Evolutionary conservation across 2,113 vertebrate species (phyloP).

Genomic region (Actenoides hombroni): DNA sequence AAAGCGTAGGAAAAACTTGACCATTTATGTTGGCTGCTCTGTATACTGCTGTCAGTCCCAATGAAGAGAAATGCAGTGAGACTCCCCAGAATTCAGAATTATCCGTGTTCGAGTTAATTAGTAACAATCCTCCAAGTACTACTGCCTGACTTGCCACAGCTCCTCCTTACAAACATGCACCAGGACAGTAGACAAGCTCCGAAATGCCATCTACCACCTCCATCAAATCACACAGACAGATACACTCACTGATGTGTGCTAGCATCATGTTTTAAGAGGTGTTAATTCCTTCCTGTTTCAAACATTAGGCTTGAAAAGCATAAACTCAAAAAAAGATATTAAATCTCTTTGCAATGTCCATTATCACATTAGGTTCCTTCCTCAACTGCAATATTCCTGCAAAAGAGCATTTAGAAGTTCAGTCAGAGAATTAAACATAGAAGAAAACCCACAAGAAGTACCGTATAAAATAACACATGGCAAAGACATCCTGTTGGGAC

Average conservation of each 20-base stretch:
- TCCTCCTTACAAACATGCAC: not conserved
- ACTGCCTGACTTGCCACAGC: not conserved
- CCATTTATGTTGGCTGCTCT: not conserved
- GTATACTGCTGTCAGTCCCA: not conserved
- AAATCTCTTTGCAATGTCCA: not conserved
- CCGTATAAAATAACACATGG: accelerated
- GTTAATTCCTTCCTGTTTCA: not conserved
- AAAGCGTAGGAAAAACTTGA: not conserved
- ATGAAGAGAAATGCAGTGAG: not conserved
- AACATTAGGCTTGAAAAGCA: not conserved
- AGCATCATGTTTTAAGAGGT: not conserved
- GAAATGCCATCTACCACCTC: not conserved
- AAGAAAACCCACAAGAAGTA: not conserved
- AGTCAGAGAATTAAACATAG: not conserved
- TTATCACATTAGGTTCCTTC: not conserved
- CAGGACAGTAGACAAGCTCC: not conserved
- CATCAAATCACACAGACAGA: accelerated
- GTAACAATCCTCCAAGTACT: not conserved
- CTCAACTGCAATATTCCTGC: not conserved
- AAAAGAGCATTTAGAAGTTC: not conserved
- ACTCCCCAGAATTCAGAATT: not conserved
- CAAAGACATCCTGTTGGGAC: not conserved
- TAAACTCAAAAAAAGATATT: not conserved
- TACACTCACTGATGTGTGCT: not conserved
- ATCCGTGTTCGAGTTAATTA: not conserved